Evolutionary conservation across 2,888 invertebrate genomes (phyloP), one percentile per base, ranked within the genome.

Genomic region (Sphaerophoria rueppellii): DNA sequence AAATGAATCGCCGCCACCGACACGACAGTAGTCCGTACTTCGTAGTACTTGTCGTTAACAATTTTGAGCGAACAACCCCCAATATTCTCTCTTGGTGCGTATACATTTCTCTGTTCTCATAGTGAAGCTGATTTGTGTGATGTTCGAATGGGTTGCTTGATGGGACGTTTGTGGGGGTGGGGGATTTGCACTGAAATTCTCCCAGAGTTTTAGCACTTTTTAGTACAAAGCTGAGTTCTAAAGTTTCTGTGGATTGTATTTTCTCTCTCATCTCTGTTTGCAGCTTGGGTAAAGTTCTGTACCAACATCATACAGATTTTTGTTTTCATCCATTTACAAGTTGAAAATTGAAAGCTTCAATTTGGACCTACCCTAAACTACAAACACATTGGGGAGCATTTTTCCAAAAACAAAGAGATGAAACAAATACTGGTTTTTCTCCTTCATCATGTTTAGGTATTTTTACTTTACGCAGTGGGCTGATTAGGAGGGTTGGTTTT

Each of bases 121-220:
- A n/a, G 46, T 69, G 67, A 48, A 48, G 63, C 9, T n/a, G 34
- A 32, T n/a, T 3, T 7, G 34, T 69, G 60, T 67, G 48, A 48
- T 6, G 32, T 7, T 43, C 43, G 12, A 43, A 9, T 14, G 48
- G 50, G 1, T 24, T 1, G 24, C 24, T 24, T 24, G 43, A 48
- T 63, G 63, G 57, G 9, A 34, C 5, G 37, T 55, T 24, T 52
- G 67, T 40, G 58, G 40, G 73, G 52, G 79, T 34, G 70, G 40
- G 65, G 52, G 79, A 40, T 71, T 75, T 65, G 81, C 81, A 71
- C 3, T 82, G 50, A 63, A 82, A 57, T 73, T 50, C 67, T 73
- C 61, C 55, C 69, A 11, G n/a, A 48, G 12, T 14, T 4, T 24
- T 2, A 61, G 9, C 52, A 48, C 43, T 55, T 58, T 58, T 40